Evolutionary conservation across 2,797 vertebrate species (phyloP), one percentile per base, ranked within the genome.

Genomic region (Synanceia verrucosa): DNA sequence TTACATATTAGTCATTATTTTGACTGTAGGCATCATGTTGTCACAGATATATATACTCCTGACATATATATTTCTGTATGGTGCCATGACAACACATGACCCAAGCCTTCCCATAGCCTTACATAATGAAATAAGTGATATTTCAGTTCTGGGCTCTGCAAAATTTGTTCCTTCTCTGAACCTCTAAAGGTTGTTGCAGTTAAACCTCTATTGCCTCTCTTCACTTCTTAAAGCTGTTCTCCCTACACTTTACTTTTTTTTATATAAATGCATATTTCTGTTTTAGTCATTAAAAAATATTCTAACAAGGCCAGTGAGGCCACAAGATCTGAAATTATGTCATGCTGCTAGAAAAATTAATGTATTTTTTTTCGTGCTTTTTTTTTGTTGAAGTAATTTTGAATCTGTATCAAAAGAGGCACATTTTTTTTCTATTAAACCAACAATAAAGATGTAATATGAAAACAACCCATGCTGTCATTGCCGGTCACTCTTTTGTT

Each of bases 401-500:
- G 56, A 84, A 83, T 88, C 86, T 89, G 75, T 91, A 87, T 89
- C 47, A 83, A 80, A 68, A 48, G 57, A 80, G 76, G 81, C 77
- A 82, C 68, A 48, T 83, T 70, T 82, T 70, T 81, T 89, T 91
- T 91, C 75, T 91, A 90, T 88, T 87, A 88, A 91, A 91, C 76
- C 89, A 86, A 88, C 73, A 93, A 90, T 93, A 94, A 93, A 93
- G 78, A 78, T 65, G 74, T 90, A 85, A 88, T 67, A 78, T 65
- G 55, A 84, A 79, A 81, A 65, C 24, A 71, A 59, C 46, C 43
- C 68, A 13, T 16, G n/a, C 60, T 65, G 52, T 78, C 36, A 4
- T 19, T 29, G 37, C 70, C 41, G 31, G 26, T 60, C 26, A 11
- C 52, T 79, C 47, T 66, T 82, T 72, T 82, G 50, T 78, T 19